phyloP scores from a whole-genome alignment of 2,113 vertebrate species.

The Blennius ocellaris region DNA sequence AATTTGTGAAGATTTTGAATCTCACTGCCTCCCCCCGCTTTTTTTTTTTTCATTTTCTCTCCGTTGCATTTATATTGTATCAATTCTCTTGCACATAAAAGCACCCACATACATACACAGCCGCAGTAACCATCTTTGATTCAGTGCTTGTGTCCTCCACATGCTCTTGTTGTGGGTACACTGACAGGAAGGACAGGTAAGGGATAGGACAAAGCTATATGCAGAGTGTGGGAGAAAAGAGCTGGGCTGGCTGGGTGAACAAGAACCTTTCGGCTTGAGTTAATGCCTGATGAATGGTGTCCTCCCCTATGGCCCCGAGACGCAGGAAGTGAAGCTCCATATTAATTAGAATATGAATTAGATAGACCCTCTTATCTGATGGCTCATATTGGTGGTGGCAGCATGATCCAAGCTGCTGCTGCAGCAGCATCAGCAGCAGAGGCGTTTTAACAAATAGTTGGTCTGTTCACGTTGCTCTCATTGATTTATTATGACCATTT shows the following conservation, averaged over 20 bases:
- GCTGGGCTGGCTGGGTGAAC: conserved; percentile 49
- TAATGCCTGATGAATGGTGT: conserved; percentile 72
- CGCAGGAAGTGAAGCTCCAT: conserved; percentile 72
- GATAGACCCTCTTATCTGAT: conserved; percentile 77
- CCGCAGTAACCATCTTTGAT: conserved; percentile 4
- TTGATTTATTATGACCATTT: conserved; percentile 24
- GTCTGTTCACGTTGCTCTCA: conserved; percentile 41
- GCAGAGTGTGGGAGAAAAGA: conserved; percentile 38
- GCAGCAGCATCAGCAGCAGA: conserved; percentile 25
- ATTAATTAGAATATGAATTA: conserved; percentile 85
- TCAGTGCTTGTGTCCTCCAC: conserved; percentile 20
- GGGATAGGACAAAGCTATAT: conserved; percentile 46
- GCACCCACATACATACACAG: conserved; percentile 1
- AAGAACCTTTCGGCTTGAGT: conserved; percentile 68
- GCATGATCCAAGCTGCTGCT: conserved; percentile 58
- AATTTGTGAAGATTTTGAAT: conserved; percentile 40
- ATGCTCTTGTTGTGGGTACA: conserved; percentile 28
- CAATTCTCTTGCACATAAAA: conserved; percentile 21
- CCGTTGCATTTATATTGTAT: conserved; percentile 27
- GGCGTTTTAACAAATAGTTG: conserved; percentile 29
- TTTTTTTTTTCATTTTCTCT: conserved; percentile 22
- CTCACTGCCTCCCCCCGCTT: conserved; percentile 3
- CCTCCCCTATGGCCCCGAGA: conserved; percentile 70
- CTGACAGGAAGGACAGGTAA: conserved; percentile 55
- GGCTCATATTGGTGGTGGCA: conserved; percentile 51